Conservation (phyloP, 2,113 vertebrate species). For the Lanius collurio region DNA sequence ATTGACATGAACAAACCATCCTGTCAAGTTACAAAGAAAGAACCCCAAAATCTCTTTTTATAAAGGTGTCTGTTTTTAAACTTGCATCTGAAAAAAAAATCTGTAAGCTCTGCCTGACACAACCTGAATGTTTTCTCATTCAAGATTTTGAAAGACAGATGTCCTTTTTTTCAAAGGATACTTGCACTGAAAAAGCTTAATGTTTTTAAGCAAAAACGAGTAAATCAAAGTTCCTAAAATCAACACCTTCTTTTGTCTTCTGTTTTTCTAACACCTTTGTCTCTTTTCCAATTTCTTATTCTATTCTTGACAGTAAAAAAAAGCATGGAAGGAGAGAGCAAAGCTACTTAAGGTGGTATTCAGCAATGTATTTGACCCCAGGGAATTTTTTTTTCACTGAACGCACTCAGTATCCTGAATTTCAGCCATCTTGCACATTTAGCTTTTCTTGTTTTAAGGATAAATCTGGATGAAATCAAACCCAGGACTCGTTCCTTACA, state of each 20-base stretch:
- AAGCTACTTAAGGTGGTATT: not conserved
- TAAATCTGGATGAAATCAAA: not conserved
- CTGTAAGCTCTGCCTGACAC: not conserved
- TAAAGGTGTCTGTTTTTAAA: not conserved
- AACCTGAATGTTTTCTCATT: not conserved
- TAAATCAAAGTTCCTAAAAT: not conserved
- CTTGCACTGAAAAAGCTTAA: not conserved
- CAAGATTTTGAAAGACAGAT: not conserved
- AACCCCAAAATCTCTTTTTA: not conserved
- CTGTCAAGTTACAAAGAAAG: conserved; percentile 16
- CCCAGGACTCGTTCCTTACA: not conserved
- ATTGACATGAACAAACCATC: conserved; percentile 8
- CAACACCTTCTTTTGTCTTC: not conserved
- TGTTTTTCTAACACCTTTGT: not conserved
- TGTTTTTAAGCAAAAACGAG: not conserved
- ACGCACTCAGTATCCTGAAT: not conserved
- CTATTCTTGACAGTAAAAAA: not conserved
- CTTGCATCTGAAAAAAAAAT: not conserved
- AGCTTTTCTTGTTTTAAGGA: not conserved
- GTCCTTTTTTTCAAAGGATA: not conserved
- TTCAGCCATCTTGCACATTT: not conserved
- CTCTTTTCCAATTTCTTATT: not conserved
- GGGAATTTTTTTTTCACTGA: not conserved
- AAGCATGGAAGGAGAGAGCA: not conserved
- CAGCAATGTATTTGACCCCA: not conserved